Evolutionary conservation across 2,888 invertebrate species (phyloP).

Genomic region (Cryptus viduatorius): DNA sequence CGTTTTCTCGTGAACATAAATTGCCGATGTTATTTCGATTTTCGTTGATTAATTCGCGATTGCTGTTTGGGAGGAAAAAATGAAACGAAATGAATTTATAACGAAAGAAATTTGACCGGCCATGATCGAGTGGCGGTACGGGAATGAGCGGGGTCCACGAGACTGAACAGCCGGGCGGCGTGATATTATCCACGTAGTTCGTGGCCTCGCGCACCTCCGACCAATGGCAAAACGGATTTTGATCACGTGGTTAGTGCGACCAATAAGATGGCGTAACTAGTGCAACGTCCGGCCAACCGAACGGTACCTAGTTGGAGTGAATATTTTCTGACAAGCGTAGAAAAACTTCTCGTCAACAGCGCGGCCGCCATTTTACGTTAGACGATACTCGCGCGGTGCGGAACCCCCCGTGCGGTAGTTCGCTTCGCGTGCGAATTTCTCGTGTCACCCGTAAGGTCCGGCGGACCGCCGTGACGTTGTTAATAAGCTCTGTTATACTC

Average conservation of each 20-base stretch:
- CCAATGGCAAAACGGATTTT: constrained; percentile 83
- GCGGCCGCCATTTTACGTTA: constrained; percentile 96
- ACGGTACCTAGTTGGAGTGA: constrained; percentile 71
- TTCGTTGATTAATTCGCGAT: not conserved
- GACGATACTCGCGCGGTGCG: constrained; percentile 81
- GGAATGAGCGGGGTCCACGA: constrained; percentile 45
- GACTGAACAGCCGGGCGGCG: constrained; percentile 73
- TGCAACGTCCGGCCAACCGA: constrained; percentile 84
- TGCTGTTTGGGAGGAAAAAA: not conserved
- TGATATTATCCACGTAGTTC: constrained; percentile 84
- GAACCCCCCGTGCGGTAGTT: constrained; percentile 68
- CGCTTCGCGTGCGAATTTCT: constrained; percentile 77
- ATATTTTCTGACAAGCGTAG: constrained; percentile 95
- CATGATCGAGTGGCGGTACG: constrained; percentile 71
- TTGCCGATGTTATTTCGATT: not conserved
- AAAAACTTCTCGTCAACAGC: constrained; percentile 97
- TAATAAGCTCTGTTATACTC: constrained; percentile 11
- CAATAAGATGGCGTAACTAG: constrained; percentile 84
- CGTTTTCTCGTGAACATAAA: not conserved
- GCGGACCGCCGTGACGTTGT: constrained; percentile 62
- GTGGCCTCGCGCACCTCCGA: constrained; percentile 81
- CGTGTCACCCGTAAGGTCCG: constrained; percentile 63
- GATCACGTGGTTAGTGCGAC: constrained; percentile 86
- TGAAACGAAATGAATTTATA: constrained; percentile 18
- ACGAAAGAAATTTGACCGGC: constrained; percentile 61